These are phyloP conservation scores for Daboia siamensis DNA, from an alignment of 2,113 vertebrate species.

Conservation along the genomic window DNA sequence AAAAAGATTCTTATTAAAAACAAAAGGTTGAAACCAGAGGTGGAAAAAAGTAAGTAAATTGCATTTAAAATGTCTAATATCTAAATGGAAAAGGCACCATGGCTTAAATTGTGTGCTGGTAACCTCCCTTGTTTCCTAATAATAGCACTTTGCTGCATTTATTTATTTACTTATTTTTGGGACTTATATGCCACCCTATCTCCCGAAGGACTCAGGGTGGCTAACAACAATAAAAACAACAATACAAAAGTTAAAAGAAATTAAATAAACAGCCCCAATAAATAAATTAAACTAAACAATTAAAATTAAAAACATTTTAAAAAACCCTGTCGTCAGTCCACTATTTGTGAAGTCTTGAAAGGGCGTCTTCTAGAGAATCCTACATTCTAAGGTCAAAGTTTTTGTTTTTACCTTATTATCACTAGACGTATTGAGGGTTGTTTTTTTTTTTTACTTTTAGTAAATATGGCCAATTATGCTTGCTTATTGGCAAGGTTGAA, in stretches of 20 bases:
- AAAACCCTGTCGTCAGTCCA: too few species aligned
- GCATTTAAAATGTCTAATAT: neutral
- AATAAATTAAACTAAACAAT: too few species aligned
- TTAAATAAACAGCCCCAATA: too few species aligned
- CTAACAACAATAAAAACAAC: too few species aligned
- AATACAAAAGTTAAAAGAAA: too few species aligned
- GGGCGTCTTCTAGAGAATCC: neutral
- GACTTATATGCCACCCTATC: too few species aligned
- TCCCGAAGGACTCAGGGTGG: too few species aligned
- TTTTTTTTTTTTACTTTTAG: neutral
- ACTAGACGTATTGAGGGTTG: neutral
- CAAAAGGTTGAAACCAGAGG: conserved; percentile 95
- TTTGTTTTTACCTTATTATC: neutral
- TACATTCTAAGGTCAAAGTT: neutral
- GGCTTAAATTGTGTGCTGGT: neutral
- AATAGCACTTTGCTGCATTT: neutral
- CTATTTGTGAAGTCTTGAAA: neutral
- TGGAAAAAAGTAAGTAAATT: conserved; percentile 89
- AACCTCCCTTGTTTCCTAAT: neutral
- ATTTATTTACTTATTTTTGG: too few species aligned
- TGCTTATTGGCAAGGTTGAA: neutral
- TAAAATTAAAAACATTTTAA: too few species aligned
- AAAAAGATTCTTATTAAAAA: conserved; percentile 99
- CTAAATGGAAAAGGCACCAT: neutral
- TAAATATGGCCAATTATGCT: neutral